phyloP scores from a whole-genome alignment of 2,888 invertebrate species.

The Temnothorax ravouxi region DNA sequence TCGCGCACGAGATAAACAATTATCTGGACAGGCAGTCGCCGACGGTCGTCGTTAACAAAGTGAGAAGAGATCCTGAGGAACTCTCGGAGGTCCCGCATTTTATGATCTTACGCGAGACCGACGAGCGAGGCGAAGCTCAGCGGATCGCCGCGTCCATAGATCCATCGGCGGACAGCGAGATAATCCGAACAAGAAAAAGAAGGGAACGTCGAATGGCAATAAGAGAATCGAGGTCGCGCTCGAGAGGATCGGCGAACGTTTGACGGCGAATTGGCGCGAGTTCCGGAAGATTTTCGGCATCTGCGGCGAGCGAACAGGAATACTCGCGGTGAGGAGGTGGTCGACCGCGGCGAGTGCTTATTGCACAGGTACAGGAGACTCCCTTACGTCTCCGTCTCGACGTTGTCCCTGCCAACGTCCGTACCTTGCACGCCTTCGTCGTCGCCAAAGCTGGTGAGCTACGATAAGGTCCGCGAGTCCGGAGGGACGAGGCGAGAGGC shows the following conservation, averaged over 20 bases:
- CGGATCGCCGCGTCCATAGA: background rate
- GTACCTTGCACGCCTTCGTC: background rate
- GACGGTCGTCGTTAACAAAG: background rate
- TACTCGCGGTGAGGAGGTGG: background rate
- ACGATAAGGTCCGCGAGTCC: background rate
- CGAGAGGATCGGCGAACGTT: conserved; percentile 41
- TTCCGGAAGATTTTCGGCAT: conserved; percentile 52
- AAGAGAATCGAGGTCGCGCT: conserved; percentile 26
- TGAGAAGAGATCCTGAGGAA: background rate
- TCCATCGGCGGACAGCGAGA: background rate
- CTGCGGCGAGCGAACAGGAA: conserved; percentile 12
- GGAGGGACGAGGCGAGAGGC: background rate
- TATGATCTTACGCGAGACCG: conserved; percentile 9
- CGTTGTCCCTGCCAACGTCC: background rate
- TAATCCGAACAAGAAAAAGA: background rate
- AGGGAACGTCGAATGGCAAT: background rate
- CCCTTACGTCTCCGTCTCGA: conserved; percentile 5
- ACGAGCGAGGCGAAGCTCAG: background rate
- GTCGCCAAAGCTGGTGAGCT: background rate
- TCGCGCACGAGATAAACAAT: conserved; percentile 55
- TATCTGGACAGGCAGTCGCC: conserved; percentile 8
- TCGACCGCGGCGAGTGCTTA: background rate
- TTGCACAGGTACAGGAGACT: background rate
- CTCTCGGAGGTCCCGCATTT: conserved; percentile 27
- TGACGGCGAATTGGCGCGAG: conserved; percentile 59